These are phyloP conservation scores for Melangyna quadrimaculata DNA, from an alignment of 2,888 invertebrate genomes.

Conservation along the genomic window DNA sequence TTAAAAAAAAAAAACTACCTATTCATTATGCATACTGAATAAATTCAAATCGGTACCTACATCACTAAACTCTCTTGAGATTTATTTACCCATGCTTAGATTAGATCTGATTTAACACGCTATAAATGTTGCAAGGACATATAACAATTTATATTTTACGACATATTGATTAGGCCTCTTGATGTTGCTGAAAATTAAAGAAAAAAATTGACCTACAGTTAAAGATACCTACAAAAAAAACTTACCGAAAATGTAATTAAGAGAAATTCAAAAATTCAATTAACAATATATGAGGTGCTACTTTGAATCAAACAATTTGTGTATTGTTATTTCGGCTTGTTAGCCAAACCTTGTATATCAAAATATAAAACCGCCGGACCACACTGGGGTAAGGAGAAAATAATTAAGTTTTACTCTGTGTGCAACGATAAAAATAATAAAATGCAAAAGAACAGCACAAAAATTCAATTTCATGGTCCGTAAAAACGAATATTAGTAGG, in stretches of 20 bases:
- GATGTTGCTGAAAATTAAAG: neutral
- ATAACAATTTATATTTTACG: neutral
- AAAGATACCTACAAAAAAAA: neutral
- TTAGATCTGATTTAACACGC: neutral
- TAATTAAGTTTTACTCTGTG: conserved; percentile 51
- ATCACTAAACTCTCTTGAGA: neutral
- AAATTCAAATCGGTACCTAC: neutral
- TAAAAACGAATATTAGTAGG: conserved; percentile 62
- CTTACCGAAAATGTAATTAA: neutral
- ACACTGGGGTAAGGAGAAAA: conserved; percentile 14
- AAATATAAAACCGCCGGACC: conserved; percentile 12
- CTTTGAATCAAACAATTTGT: conserved; percentile 24
- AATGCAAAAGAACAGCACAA: conserved; percentile 48
- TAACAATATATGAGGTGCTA: conserved; percentile 21
- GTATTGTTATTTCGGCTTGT: conserved; percentile 9
- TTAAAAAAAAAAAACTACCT: too few species aligned
- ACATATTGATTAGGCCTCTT: neutral
- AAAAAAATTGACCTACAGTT: neutral
- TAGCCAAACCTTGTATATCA: conserved; percentile 10
- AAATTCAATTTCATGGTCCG: conserved; percentile 65
- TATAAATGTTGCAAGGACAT: neutral
- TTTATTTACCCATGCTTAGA: neutral
- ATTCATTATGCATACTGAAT: neutral
- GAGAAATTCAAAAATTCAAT: conserved; percentile 25
- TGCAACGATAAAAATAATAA: conserved; percentile 56